Percentiles rank a stretch among this genome's conserved stretches.
phyloP scores from a whole-genome alignment of 2,888 invertebrate genomes.

The Campoplex nolae region DNA sequence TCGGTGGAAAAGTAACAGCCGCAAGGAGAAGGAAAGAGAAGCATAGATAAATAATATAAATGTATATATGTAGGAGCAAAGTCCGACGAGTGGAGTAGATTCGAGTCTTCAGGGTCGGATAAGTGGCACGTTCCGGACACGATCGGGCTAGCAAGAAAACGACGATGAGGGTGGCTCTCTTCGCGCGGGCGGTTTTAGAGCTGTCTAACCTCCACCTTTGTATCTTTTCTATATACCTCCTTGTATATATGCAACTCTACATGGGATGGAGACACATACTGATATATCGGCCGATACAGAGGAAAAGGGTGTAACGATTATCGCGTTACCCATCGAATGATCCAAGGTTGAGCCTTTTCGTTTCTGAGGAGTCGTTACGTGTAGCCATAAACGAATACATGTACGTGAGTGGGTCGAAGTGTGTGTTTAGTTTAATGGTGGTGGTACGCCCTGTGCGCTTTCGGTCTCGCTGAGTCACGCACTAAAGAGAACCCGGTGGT shows the following conservation, averaged over 20 bases:
- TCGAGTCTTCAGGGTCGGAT: constrained; percentile 50
- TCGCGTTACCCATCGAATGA: not conserved
- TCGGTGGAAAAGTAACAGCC: constrained; percentile 9
- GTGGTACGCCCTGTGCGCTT: constrained; percentile 72
- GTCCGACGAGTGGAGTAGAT: constrained; percentile 51
- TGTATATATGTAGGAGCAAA: constrained; percentile 16
- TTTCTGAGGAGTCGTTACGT: not conserved
- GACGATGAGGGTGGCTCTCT: constrained; percentile 68
- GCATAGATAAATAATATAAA: constrained; percentile 13
- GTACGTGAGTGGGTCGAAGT: constrained; percentile 20
- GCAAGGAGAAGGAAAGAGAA: constrained; percentile 22
- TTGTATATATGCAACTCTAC: not conserved
- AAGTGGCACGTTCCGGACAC: constrained; percentile 68
- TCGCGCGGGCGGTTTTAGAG: constrained; percentile 60
- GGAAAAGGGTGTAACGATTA: constrained; percentile 6
- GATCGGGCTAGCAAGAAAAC: constrained; percentile 55
- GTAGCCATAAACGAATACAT: constrained; percentile 24
- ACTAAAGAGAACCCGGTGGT: constrained; percentile 71
- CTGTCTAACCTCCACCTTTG: constrained; percentile 43
- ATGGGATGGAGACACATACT: not conserved
- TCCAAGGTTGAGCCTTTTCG: constrained; percentile 12
- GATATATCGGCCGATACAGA: not conserved
- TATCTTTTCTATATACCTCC: constrained; percentile 9
- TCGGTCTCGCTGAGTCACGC: constrained; percentile 81
- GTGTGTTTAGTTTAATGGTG: constrained; percentile 46